Evolutionary conservation across 1,140 invertebrate genomes (phyloP).

Genomic region (Psix sp.): DNA sequence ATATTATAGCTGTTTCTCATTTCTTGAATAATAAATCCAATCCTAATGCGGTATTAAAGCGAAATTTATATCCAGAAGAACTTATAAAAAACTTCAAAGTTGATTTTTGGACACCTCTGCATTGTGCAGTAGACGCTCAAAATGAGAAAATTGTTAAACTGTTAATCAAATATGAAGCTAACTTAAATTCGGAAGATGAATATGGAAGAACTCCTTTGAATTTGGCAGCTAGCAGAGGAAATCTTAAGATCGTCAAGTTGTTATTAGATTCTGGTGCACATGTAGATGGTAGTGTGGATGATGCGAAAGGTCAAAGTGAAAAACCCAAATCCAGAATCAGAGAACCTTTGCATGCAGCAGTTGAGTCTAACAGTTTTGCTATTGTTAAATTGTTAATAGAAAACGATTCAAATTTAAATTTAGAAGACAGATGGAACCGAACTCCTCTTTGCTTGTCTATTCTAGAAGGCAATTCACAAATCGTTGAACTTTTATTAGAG

Average conservation of each 20-base stretch:
- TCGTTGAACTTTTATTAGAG: conserved; percentile 32
- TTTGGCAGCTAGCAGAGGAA: conserved; percentile 45
- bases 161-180: conserved; percentile 15
- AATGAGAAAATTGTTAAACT: conserved; percentile 28
- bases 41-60: conserved; percentile 21
- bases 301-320: neutral
- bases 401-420: conserved; percentile 28
- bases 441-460: conserved; percentile 42
- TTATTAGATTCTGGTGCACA: conserved; percentile 22
- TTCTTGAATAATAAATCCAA: conserved; percentile 14
- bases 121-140: conserved; percentile 38
- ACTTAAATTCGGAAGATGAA: conserved; percentile 44
- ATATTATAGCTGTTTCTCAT: conserved; percentile 7
- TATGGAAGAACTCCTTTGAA: conserved; percentile 45
- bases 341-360: conserved; percentile 48
- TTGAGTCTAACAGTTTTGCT: conserved; percentile 20
- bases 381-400: conserved; percentile 38
- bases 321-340: conserved; percentile 25
- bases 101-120: conserved; percentile 42
- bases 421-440: conserved; percentile 33
- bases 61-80: conserved; percentile 16
- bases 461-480: conserved; percentile 39
- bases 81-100: conserved; percentile 22
- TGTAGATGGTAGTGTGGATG: conserved; percentile 16
- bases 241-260: conserved; percentile 21